Base-by-base conservation (phyloP, 2,888 invertebrate species). In the Drosophila mercatorum region DNA sequence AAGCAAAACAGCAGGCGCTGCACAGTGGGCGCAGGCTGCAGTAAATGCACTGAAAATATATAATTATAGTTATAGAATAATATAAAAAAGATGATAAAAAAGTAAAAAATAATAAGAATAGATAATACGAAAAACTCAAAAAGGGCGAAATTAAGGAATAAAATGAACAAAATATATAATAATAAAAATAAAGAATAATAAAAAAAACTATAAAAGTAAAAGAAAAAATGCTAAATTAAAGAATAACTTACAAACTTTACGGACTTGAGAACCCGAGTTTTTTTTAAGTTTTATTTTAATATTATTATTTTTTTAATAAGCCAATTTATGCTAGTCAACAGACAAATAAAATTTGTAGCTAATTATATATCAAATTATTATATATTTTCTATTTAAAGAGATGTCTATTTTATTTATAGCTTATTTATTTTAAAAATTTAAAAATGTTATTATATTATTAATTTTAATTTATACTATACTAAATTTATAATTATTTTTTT, bases 1-100 rank as follows among this genome's bases (percentile, higher is more conserved):
- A 40, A 61, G 44, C 22, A 17, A 57, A 57, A 46, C 56, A 53
- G 44, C 55, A 47, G 41, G 38, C 38, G n/a, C 43, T 28, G 70
- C 53, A 82, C 81, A 83, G 83, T 82, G 81, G 59, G 17, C 40
- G 5, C 5, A 36, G 3, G 12, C 38, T 5, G n/a, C 0, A 17
- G 17, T 14, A 47, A 17, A 22, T 31, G 5, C 3, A 3, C 49
- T 38, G n/a, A 40, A 49, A 41, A 31, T 28, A 5, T 40, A 28
- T 22, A 40, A 11, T 12, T 3, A 22, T 38, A 22, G 22, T 22
- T 22, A 22, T 22, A 22, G 22, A 22, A 11, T 22, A 44, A 22
- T 11, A 22, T 22, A 22, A n/a, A 41, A n/a, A 17, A n/a, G 22
- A 22, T 22, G 22, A 22, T 22, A 22, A 22, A 22, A 41, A n/a